Percentiles rank a stretch among this genome's conserved stretches.
Evolutionary conservation across 2,888 invertebrate species (phyloP).

Genomic region (Heliconius sara): DNA sequence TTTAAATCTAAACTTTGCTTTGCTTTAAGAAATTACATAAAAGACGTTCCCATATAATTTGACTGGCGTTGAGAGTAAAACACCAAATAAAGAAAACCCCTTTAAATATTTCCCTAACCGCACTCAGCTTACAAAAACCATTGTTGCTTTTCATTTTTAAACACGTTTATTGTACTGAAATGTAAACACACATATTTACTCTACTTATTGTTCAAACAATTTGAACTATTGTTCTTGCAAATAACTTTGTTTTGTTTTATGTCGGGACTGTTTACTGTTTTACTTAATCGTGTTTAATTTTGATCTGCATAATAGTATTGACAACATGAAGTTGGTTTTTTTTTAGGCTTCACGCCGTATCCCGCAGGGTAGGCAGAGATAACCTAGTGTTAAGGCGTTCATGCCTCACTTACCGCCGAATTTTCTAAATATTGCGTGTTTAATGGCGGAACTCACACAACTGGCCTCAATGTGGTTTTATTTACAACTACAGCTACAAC

Average conservation of each 20-base stretch:
- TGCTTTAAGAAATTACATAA: not conserved
- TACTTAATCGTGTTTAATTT: no score
- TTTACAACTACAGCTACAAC: no score
- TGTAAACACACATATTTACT: not conserved
- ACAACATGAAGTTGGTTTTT: no score
- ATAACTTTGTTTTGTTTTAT: not conserved
- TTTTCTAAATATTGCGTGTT: not conserved
- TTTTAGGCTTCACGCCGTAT: no score
- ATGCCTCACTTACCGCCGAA: not conserved
- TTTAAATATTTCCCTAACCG: constrained; percentile 15
- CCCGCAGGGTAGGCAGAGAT: no score
- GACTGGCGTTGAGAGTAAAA: not conserved
- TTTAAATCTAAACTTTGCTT: no score
- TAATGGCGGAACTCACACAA: no score
- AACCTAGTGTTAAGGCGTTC: no score
- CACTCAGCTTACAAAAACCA: constrained; percentile 19
- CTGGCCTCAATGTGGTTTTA: no score
- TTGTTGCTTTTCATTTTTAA: constrained; percentile 16
- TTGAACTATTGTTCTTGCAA: constrained; percentile 2
- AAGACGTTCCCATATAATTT: not conserved
- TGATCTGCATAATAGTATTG: no score
- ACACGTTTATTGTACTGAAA: constrained; percentile 2
- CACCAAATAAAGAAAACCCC: constrained; percentile 8
- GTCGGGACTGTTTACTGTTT: not conserved
- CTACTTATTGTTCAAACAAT: constrained; percentile 7